phyloP scores from a whole-genome alignment of 2,113 vertebrate species.

The Ellobius talpinus region DNA sequence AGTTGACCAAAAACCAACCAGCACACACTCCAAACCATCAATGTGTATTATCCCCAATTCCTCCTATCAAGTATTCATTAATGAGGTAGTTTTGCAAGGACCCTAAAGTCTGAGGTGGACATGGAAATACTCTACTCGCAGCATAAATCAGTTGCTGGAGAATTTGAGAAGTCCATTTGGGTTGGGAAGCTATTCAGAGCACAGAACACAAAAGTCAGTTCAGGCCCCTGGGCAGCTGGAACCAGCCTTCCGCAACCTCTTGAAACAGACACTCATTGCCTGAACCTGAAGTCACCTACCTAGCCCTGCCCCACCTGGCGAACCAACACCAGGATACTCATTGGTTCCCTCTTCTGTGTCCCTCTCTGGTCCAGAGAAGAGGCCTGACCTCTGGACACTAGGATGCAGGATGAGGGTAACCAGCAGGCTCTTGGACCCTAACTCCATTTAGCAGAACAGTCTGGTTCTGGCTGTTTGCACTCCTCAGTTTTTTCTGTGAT shows the following conservation, averaged over 20 bases:
- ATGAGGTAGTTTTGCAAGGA: not conserved
- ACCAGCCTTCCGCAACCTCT: not conserved
- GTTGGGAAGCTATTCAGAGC: not conserved
- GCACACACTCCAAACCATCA: not conserved
- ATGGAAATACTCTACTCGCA: too few relatives aligned
- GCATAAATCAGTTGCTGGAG: too few relatives aligned
- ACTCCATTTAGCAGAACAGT: not conserved
- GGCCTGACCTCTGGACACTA: too few relatives aligned
- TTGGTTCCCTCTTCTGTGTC: not conserved
- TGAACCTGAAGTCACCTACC: not conserved
- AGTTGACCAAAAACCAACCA: not conserved
- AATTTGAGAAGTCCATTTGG: not conserved
- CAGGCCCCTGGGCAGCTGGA: not conserved
- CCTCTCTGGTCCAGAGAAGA: not conserved
- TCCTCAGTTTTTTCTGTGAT: not conserved
- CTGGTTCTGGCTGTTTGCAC: not conserved
- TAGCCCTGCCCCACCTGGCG: not conserved
- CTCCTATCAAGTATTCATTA: not conserved
- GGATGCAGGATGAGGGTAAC: too few relatives aligned
- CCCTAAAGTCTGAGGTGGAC: not conserved
- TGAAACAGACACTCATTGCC: too few relatives aligned
- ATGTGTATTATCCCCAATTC: too few relatives aligned
- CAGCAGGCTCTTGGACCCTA: not conserved
- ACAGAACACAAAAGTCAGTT: not conserved
- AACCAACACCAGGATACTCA: not conserved